These are phyloP conservation scores for Platerodrilus igneus DNA, from an alignment of 2,888 invertebrate species.

Conservation along the genomic window DNA sequence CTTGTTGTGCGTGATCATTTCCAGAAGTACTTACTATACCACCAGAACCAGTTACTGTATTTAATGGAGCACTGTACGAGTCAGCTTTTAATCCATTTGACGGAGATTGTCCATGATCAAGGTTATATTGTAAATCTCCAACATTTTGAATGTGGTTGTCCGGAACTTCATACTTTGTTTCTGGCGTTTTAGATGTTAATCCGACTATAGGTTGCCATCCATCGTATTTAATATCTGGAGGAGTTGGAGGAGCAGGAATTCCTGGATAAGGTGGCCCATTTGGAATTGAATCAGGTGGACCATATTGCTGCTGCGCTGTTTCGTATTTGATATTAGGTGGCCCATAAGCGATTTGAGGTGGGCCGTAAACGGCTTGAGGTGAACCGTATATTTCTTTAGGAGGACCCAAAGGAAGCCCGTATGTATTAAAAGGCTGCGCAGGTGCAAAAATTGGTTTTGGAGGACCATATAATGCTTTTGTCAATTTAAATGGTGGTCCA, in stretches of 20 bases:
- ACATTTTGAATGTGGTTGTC: conserved; percentile 32
- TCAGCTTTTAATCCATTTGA: conserved; percentile 34
- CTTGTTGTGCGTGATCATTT: conserved; percentile 33
- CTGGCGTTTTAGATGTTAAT: conserved; percentile 47
- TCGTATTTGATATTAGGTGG: conserved; percentile 48
- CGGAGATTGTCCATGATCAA: conserved; percentile 39
- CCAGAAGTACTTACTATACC: conserved; percentile 41
- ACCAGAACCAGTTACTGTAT: conserved; percentile 46
- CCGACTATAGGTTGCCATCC: conserved; percentile 85
- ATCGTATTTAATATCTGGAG: conserved; percentile 71
- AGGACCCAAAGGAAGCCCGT: conserved; percentile 35
- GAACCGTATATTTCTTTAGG: conserved; percentile 41
- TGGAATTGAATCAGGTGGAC: conserved; percentile 56
- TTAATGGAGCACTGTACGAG: conserved; percentile 53
- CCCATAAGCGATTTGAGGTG: conserved; percentile 45
- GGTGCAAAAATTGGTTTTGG: conserved; percentile 37
- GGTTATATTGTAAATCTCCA: conserved; percentile 45
- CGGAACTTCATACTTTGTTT: conserved; percentile 39
- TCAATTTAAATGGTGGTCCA: conserved; percentile 46
- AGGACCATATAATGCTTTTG: conserved; percentile 32
- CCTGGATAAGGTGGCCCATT: conserved; percentile 63
- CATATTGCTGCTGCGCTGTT: conserved; percentile 48
- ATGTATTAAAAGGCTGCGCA: conserved; percentile 31
- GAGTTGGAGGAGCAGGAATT: conserved; percentile 69
- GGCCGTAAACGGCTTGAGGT: conserved; percentile 44